These are phyloP conservation scores for Acrossocheilus wenchowensis DNA, from an alignment of 2,797 vertebrate genomes.

Conservation along the genomic window DNA sequence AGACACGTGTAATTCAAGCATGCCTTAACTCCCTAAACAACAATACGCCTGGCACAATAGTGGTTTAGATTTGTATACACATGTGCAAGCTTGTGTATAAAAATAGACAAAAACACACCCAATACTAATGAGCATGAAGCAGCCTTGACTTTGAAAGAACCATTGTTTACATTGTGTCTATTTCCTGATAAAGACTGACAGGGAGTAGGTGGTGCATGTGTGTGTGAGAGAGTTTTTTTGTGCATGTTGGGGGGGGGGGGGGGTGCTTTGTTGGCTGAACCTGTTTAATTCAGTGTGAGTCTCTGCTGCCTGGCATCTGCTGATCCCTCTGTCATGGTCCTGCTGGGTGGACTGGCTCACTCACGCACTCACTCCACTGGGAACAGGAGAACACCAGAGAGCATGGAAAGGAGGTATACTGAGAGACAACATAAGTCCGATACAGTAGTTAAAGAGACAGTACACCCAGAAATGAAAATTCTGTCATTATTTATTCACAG, in stretches of 20 bases:
- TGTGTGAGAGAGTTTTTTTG: slow-evolving; percentile 24
- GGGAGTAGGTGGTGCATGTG: slow-evolving; percentile 28
- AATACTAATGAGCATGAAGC: slow-evolving; percentile 14
- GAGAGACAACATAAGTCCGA: not conserved
- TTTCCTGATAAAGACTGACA: slow-evolving; percentile 30
- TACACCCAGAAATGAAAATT: not conserved
- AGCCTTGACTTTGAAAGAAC: slow-evolving; percentile 35
- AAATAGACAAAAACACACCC: slow-evolving; percentile 23
- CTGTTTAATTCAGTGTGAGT: slow-evolving; percentile 58
- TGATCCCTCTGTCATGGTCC: slow-evolving; percentile 37
- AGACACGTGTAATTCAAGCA: slow-evolving; percentile 23
- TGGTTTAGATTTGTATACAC: slow-evolving; percentile 13
- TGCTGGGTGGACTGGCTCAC: slow-evolving; percentile 7
- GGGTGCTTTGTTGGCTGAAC: not conserved
- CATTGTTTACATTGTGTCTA: slow-evolving; percentile 46
- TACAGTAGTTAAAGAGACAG: not conserved
- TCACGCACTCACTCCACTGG: slow-evolving; percentile 4
- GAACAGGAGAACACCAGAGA: slow-evolving; percentile 1
- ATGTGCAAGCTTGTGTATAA: slow-evolving; percentile 1
- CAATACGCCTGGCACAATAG: not conserved
- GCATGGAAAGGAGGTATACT: not conserved
- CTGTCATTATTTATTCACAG: not conserved
- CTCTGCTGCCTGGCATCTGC: slow-evolving; percentile 61
- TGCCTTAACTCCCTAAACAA: not conserved
- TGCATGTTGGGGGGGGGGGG: not conserved